Percentiles rank a stretch among this genome's conserved stretches.
Evolutionary conservation across 1,140 invertebrate species (phyloP).

Genomic region (Arctopsyche grandis): DNA sequence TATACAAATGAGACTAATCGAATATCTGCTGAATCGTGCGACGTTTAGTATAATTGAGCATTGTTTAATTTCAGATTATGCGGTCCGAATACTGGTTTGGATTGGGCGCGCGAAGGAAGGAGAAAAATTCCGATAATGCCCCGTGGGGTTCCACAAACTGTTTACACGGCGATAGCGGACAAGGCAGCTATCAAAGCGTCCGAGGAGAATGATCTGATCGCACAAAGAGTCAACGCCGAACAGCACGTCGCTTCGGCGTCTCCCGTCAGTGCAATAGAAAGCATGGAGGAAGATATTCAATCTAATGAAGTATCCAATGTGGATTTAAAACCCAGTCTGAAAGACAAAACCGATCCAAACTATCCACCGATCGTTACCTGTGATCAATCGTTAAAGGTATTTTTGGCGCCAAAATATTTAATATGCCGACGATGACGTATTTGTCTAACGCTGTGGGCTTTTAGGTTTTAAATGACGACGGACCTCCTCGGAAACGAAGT

Average conservation of each 20-base stretch:
- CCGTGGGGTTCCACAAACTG: slow-evolving; percentile 82
- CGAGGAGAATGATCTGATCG: slow-evolving; percentile 63
- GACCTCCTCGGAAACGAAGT: slow-evolving; percentile 61
- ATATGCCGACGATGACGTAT: neutral
- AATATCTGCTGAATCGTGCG: too few relatives aligned
- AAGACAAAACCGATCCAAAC: slow-evolving; percentile 58
- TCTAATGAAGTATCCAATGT: slow-evolving; percentile 57
- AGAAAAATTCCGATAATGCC: slow-evolving; percentile 83
- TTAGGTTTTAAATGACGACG: slow-evolving; percentile 47
- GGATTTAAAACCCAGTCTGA: slow-evolving; percentile 52
- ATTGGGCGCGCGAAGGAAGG: slow-evolving; percentile 88
- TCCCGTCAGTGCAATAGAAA: slow-evolving; percentile 1
- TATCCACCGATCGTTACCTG: slow-evolving; percentile 63
- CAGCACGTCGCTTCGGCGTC: slow-evolving; percentile 32
- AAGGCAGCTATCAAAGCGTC: slow-evolving; percentile 65
- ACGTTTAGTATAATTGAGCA: too few relatives aligned
- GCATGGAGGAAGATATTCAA: slow-evolving; percentile 52
- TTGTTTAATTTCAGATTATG: slow-evolving; percentile 70
- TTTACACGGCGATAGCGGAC: slow-evolving; percentile 87
- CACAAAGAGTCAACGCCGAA: slow-evolving; percentile 31
- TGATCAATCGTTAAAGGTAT: slow-evolving; percentile 61
- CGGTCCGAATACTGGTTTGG: slow-evolving; percentile 81
- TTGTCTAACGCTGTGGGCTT: neutral
- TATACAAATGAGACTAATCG: too few relatives aligned
- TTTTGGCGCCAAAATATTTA: neutral